Base-by-base conservation (phyloP, 2,113 vertebrate genomes). In the Corvus hawaiiensis region DNA sequence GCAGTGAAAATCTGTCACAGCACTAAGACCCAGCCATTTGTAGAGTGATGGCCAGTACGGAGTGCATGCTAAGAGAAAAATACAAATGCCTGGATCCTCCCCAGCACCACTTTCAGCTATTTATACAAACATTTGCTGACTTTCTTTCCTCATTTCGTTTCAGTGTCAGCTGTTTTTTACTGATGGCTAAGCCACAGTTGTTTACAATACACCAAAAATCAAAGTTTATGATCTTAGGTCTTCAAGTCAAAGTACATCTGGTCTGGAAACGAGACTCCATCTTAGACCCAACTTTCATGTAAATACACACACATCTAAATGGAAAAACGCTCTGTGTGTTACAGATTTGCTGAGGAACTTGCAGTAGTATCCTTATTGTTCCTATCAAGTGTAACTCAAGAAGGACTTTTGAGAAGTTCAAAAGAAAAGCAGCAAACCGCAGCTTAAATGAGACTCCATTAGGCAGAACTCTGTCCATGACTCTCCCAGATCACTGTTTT, bases 401-500 rank as follows among this genome's bases (percentile, higher is more conserved):
- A 74, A 95, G 58, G 61, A 64, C 83, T 89, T 94, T 72, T 14
- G 63, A 80, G 84, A 96, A 87, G 80, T 90, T 96, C 85, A 92
- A 96, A 96, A 75, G 74, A 64, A 91, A 90, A 93, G 61, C 66
- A 52, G 66, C 28, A 89, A 94, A 81, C 26, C 17, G 5, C 5
- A 21, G 77, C 69, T 92, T 96, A 89, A 87, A 92, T 89, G 86
- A 80, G 87, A 56, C 44, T 72, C 94, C 91, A 89, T 95, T 85
- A 93, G 27, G 69, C 89, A 91, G 71, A 76, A 33, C 56, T 84
- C 72, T 82, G 43, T 48, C 73, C 84, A 55, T 48, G 51, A 35
- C 48, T 88, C 51, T 74, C 55, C 55, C 27, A 5, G 56, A 82
- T 68, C 49, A 61, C 4, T 93, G 83, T 33, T 96, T 95, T 93